These are phyloP conservation scores for Luperina testacea DNA, from an alignment of 2,888 invertebrate genomes.

Conservation along the genomic window DNA sequence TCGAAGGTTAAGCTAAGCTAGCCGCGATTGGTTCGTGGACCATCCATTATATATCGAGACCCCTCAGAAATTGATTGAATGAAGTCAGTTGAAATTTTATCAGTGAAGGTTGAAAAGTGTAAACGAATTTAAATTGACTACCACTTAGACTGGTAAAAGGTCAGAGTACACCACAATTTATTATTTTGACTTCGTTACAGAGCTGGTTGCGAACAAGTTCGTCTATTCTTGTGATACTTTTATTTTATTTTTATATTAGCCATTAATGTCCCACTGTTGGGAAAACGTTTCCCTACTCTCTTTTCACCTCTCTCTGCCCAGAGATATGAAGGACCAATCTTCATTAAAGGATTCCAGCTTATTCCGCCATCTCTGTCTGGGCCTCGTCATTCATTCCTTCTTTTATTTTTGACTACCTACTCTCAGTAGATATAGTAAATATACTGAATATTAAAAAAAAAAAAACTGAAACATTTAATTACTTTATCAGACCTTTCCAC, in stretches of 20 bases:
- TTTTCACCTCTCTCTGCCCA: too few relatives aligned
- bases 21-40: too few relatives aligned
- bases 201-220: background rate
- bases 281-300: too few relatives aligned
- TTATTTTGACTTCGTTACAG: conserved; percentile 1
- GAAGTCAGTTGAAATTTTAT: conserved; percentile 34
- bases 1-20: too few relatives aligned
- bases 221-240: background rate
- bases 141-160: conserved; percentile 20
- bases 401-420: background rate
- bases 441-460: background rate
- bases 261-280: too few relatives aligned
- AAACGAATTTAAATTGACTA: conserved; percentile 26
- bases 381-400: background rate
- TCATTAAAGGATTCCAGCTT: too few relatives aligned
- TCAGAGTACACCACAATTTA: conserved; percentile 5
- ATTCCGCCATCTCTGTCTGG: too few relatives aligned
- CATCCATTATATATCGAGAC: too few relatives aligned
- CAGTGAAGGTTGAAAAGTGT: conserved; percentile 1
- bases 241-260: too few relatives aligned
- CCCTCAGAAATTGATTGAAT: conserved; percentile 18
- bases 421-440: background rate
- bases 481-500: background rate
- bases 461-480: background rate
- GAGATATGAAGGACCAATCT: too few relatives aligned